phyloP scores from a whole-genome alignment of 2,888 invertebrate species.

The Trichopria drosophilae region DNA sequence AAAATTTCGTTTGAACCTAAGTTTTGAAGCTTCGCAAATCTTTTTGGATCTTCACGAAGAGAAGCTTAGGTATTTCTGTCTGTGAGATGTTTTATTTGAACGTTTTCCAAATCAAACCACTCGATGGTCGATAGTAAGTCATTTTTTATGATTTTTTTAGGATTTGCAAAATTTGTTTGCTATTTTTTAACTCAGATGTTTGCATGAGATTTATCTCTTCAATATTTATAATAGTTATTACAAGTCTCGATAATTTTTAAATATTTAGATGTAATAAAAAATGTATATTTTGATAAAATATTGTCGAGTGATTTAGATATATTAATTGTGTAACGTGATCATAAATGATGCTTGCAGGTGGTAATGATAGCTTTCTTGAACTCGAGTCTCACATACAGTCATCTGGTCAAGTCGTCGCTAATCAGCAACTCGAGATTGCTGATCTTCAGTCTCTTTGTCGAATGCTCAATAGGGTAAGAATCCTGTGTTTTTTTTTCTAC shows the following conservation, averaged over 20 bases:
- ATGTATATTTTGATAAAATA: constrained; percentile 1
- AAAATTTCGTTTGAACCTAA: too few relatives aligned
- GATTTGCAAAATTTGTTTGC: too few relatives aligned
- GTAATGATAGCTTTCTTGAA: constrained; percentile 74
- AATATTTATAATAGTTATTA: too few relatives aligned
- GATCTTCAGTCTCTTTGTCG: constrained; percentile 71
- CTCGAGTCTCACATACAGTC: constrained; percentile 75
- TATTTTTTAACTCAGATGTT: too few relatives aligned
- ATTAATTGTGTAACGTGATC: neutral
- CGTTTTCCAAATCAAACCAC: too few relatives aligned
- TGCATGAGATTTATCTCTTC: too few relatives aligned
- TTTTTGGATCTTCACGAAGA: too few relatives aligned
- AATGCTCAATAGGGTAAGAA: constrained; percentile 69
- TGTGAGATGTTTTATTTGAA: too few relatives aligned
- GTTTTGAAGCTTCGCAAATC: too few relatives aligned
- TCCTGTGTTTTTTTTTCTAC: constrained; percentile 8
- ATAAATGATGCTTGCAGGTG: constrained; percentile 55
- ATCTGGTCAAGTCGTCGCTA: constrained; percentile 73
- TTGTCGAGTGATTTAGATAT: neutral
- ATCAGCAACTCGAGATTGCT: constrained; percentile 77
- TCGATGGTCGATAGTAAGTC: too few relatives aligned
- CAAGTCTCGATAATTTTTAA: neutral
- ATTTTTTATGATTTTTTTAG: too few relatives aligned
- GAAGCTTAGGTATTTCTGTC: too few relatives aligned
- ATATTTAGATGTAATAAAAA: constrained; percentile 1